Conservation (phyloP, 2,888 invertebrate genomes). For the Linhomoeus sp. region DNA sequence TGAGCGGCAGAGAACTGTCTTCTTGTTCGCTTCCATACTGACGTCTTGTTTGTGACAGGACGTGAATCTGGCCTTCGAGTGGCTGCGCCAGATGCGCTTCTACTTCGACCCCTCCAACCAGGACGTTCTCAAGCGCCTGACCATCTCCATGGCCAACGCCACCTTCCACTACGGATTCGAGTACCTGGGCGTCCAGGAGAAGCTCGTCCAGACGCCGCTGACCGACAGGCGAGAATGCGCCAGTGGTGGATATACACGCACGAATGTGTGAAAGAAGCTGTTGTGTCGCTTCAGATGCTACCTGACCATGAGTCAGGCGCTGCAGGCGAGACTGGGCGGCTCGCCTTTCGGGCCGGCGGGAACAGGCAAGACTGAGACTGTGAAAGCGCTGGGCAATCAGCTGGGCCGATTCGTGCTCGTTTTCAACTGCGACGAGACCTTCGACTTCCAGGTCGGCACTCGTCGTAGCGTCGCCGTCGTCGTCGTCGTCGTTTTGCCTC, state of each 20-base stretch:
- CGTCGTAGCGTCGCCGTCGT: neutral
- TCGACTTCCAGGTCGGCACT: constrained; percentile 56
- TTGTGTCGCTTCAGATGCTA: neutral
- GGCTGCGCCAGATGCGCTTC: constrained; percentile 83
- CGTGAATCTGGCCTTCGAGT: constrained; percentile 78
- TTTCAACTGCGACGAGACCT: constrained; percentile 70
- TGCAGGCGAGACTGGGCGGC: constrained; percentile 89
- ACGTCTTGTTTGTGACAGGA: constrained; percentile 27
- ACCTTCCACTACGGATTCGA: constrained; percentile 94
- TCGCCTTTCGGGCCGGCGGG: constrained; percentile 87
- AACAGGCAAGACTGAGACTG: constrained; percentile 97
- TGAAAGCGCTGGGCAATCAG: constrained; percentile 44
- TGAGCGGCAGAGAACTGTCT: too few species aligned
- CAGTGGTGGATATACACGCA: too few species aligned
- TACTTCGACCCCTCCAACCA: constrained; percentile 84
- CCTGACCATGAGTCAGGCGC: constrained; percentile 75
- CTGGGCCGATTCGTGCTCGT: neutral
- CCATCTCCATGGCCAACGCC: constrained; percentile 91
- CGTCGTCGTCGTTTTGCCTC: neutral
- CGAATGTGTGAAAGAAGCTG: too few species aligned
- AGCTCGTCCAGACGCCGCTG: constrained; percentile 94
- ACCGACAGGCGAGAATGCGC: constrained; percentile 52
- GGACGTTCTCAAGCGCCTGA: constrained; percentile 72
- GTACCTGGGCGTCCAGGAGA: constrained; percentile 38
- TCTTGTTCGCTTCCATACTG: too few species aligned